phyloP scores from a whole-genome alignment of 2,797 vertebrate genomes.

The Melanogrammus aeglefinus region DNA sequence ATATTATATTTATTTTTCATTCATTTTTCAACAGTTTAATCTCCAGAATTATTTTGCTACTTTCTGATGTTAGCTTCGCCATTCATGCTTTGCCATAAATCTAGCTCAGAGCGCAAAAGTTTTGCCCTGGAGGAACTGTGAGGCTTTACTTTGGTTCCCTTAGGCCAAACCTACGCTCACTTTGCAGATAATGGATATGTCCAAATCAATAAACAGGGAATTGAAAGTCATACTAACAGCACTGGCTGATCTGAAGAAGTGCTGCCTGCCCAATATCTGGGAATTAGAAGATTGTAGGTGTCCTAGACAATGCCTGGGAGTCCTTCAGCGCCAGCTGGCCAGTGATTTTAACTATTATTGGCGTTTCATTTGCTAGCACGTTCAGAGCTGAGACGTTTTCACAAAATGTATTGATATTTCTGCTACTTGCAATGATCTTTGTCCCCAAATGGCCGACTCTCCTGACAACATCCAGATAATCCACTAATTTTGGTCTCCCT shows the following conservation, averaged over 20 bases:
- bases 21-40: constrained; percentile 38
- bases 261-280: constrained; percentile 62
- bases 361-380: background rate
- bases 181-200: constrained; percentile 68
- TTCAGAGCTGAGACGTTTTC: background rate
- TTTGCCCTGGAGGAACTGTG: constrained; percentile 62
- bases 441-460: constrained; percentile 45
- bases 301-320: background rate
- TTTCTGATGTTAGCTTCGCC: constrained; percentile 29
- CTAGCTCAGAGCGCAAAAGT: constrained; percentile 64
- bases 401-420: background rate
- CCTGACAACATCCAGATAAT: background rate
- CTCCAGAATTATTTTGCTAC: constrained; percentile 43
- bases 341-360: background rate
- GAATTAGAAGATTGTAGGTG: background rate
- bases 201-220: constrained; percentile 65
- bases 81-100: constrained; percentile 59
- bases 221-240: constrained; percentile 55
- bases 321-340: background rate
- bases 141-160: constrained; percentile 56
- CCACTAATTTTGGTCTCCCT: too few species aligned
- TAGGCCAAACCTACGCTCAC: constrained; percentile 64
- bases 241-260: constrained; percentile 46
- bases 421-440: constrained; percentile 33
- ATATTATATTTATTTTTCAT: background rate